Percentiles rank a stretch among this genome's conserved stretches.
phyloP scores from a whole-genome alignment of 2,888 invertebrate species.

The Chaetogeoica ovagalla region DNA sequence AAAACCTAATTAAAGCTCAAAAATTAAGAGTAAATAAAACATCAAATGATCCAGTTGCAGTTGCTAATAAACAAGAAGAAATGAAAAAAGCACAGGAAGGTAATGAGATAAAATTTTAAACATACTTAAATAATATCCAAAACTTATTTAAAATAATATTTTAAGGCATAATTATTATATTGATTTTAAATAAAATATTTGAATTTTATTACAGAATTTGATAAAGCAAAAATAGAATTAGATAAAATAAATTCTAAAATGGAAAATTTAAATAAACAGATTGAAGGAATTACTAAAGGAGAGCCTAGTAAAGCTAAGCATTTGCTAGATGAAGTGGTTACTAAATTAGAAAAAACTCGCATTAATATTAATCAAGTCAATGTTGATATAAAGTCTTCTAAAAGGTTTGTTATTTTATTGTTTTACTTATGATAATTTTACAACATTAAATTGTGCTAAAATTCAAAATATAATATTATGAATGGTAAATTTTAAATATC shows the following conservation, averaged over 20 bases:
- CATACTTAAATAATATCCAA: no score
- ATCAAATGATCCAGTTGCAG: constrained; percentile 27
- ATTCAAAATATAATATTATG: no score
- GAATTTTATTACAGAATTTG: constrained; percentile 59
- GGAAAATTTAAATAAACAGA: constrained; percentile 68
- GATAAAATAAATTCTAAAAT: constrained; percentile 68
- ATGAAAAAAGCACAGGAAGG: constrained; percentile 48
- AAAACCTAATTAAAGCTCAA: constrained; percentile 28
- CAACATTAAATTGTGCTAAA: constrained; percentile 10
- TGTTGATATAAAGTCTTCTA: constrained; percentile 71
- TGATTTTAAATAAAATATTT: background rate
- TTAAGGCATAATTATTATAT: background rate
- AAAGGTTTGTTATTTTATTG: constrained; percentile 59
- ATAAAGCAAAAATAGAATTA: constrained; percentile 66
- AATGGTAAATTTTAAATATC: no score
- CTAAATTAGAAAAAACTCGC: constrained; percentile 74
- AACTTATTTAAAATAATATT: no score
- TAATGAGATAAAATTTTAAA: background rate
- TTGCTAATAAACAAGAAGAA: constrained; percentile 38
- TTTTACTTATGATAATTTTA: constrained; percentile 2
- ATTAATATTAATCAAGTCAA: constrained; percentile 70
- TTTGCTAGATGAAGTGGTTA: constrained; percentile 69
- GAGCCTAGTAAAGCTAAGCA: constrained; percentile 73
- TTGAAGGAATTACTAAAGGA: constrained; percentile 71
- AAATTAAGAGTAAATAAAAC: constrained; percentile 21